phyloP scores from a whole-genome alignment of 1,140 invertebrate species.

The Bathynomus jamesi region DNA sequence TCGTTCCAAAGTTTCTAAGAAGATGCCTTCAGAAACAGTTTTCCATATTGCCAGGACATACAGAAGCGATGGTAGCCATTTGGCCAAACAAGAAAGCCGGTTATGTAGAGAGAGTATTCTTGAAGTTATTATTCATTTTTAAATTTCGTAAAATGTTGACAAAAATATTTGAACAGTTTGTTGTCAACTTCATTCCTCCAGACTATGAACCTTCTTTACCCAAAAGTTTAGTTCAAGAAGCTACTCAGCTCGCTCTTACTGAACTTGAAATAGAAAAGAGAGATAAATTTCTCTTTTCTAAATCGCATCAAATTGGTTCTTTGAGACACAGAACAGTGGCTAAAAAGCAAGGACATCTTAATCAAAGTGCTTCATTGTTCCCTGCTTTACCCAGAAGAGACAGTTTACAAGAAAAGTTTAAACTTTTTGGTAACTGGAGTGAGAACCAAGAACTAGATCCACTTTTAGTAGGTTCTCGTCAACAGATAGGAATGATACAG shows the following conservation, averaged over 20 bases:
- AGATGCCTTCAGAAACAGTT: conserved; percentile 17
- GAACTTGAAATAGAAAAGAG: neutral
- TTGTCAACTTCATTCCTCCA: neutral
- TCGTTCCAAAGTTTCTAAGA: conserved; percentile 15
- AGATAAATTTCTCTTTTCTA: neutral
- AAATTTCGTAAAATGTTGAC: neutral
- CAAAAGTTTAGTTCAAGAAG: neutral
- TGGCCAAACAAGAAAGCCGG: conserved; percentile 22
- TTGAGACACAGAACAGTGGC: neutral
- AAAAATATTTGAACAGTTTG: neutral
- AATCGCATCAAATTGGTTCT: neutral
- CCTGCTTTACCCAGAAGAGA: neutral
- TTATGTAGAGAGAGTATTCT: neutral
- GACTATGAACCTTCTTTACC: neutral
- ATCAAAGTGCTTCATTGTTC: neutral
- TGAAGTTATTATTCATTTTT: neutral
- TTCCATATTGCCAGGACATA: neutral
- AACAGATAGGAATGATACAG: neutral
- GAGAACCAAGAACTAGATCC: neutral
- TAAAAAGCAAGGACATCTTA: neutral
- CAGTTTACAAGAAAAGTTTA: neutral
- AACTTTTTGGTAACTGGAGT: neutral
- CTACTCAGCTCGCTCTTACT: neutral
- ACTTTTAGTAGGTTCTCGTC: neutral
- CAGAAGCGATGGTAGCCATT: conserved; percentile 7